Percentiles rank a stretch among this genome's conserved stretches.
These are phyloP conservation scores for Pogoniulus pusillus DNA, from an alignment of 2,797 vertebrate genomes.

Conservation along the genomic window DNA sequence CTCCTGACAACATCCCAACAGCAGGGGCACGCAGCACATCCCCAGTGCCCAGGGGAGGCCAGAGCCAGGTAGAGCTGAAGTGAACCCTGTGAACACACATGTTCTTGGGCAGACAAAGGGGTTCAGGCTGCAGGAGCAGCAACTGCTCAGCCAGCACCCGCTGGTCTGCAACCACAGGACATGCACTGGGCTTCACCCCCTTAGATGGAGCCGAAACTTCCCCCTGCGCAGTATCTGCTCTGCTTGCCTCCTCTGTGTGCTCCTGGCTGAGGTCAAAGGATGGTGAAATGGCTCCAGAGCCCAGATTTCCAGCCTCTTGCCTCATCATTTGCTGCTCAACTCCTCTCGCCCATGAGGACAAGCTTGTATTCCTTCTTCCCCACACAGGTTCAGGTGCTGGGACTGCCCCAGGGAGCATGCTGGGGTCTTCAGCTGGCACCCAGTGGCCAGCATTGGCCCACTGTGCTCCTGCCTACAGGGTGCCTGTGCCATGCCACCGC, in stretches of 20 bases:
- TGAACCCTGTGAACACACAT: not conserved
- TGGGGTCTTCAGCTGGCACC: not conserved
- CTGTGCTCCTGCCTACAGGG: not conserved
- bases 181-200: rapidly evolving
- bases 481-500: rapidly evolving
- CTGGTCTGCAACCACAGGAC: not conserved
- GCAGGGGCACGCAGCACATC: rapidly evolving
- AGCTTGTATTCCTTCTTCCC: not conserved
- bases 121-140: rapidly evolving
- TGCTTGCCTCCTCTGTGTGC: not conserved
- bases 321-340: not conserved
- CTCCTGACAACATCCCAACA: not conserved
- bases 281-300: slow-evolving; percentile 8
- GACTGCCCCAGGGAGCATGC: rapidly evolving
- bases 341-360: not conserved
- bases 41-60: rapidly evolving
- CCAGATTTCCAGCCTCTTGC: slow-evolving; percentile 41
- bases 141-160: not conserved
- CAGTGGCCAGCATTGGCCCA: rapidly evolving
- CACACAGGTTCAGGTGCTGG: rapidly evolving
- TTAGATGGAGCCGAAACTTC: not conserved
- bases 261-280: slow-evolving; percentile 13
- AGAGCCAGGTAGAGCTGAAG: not conserved
- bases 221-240: not conserved
- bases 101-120: rapidly evolving